Evolutionary conservation across 2,797 vertebrate genomes (phyloP).

Genomic region (Bucorvus abyssinicus): DNA sequence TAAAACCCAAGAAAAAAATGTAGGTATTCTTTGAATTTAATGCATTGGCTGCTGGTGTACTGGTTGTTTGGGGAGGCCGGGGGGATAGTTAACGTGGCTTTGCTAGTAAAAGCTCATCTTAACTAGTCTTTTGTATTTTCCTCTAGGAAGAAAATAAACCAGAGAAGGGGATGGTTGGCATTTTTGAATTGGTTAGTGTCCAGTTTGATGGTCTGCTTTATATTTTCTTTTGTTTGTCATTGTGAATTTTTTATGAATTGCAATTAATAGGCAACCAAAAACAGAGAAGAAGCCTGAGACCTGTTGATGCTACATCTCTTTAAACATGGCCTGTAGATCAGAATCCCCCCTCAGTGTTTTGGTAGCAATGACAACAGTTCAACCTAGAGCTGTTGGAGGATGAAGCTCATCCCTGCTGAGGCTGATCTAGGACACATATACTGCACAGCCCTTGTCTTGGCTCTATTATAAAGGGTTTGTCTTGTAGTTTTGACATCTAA

Average conservation of each 20-base stretch:
- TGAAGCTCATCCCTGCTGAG: background rate
- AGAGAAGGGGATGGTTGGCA: slow-evolving; percentile 55
- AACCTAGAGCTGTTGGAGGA: background rate
- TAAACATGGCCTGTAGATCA: background rate
- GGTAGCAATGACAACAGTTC: background rate
- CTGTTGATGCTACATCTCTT: background rate
- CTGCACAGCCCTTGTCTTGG: background rate
- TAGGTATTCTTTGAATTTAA: slow-evolving; percentile 7
- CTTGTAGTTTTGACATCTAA: background rate
- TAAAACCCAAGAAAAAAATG: slow-evolving; percentile 22
- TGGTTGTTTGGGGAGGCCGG: too few relatives aligned
- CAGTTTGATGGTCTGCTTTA: background rate
- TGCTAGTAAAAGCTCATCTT: background rate
- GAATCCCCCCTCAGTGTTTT: background rate
- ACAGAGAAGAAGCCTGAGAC: background rate
- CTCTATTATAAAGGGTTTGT: background rate
- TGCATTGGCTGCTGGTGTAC: accelerated
- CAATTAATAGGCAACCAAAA: background rate
- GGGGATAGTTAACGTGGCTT: background rate
- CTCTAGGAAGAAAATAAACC: slow-evolving; percentile 62
- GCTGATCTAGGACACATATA: background rate
- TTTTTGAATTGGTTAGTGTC: slow-evolving; percentile 75
- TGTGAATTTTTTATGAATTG: background rate
- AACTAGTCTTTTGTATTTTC: background rate
- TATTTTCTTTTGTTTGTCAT: background rate